phyloP scores from a whole-genome alignment of 2,888 invertebrate genomes.

The Sarcophaga subvicina region DNA sequence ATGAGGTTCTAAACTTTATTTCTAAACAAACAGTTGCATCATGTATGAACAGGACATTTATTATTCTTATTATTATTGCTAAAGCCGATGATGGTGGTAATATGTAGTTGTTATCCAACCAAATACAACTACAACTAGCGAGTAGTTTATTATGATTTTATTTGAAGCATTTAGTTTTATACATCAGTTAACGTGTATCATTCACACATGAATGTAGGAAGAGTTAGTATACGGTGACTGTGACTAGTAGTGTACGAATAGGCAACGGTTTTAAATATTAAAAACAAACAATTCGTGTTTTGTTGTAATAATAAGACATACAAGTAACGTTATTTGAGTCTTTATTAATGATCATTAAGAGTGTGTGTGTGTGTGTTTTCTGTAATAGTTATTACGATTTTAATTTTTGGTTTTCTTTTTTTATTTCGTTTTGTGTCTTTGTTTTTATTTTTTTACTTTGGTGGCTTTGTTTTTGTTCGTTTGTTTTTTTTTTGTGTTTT shows the following conservation, averaged over 20 bases:
- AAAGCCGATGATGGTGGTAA: neutral
- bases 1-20: conserved; percentile 9
- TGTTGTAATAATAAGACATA: neutral
- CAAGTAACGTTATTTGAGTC: neutral
- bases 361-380: conserved; percentile 37
- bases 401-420: conserved; percentile 46
- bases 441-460: conserved; percentile 12
- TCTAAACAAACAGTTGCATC: conserved; percentile 41
- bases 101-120: conserved; percentile 10
- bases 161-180: conserved; percentile 42
- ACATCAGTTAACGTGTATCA: conserved; percentile 52
- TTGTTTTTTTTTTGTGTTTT: conserved; percentile 29
- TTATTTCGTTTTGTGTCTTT: conserved; percentile 33
- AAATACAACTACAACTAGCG: conserved; percentile 34
- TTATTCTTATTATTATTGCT: neutral
- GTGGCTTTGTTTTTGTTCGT: conserved; percentile 27
- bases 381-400: conserved; percentile 51
- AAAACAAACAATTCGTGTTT: neutral
- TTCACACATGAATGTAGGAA: conserved; percentile 50
- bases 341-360: conserved; percentile 56
- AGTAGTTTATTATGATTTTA: conserved; percentile 40
- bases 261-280: neutral
- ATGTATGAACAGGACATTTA: conserved; percentile 35
- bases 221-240: neutral
- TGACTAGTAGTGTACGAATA: neutral